Evolutionary conservation across 2,113 vertebrate species (phyloP).

Genomic region (Anguilla rostrata): DNA sequence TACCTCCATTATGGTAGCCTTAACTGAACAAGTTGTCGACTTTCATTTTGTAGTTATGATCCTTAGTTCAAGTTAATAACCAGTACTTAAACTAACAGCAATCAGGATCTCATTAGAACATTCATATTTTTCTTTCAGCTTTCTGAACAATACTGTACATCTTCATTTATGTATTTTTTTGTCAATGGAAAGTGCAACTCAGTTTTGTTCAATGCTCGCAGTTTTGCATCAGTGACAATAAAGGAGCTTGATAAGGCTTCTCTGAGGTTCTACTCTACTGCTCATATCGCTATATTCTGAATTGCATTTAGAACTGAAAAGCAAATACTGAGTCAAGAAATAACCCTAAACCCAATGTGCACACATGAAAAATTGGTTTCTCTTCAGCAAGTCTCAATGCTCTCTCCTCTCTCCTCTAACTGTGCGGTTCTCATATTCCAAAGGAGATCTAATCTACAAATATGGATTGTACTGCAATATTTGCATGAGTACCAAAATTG

Average conservation of each 20-base stretch:
- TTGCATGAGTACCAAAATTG: slow-evolving; percentile 5
- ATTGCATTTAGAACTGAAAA: neutral
- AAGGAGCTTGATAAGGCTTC: too few relatives aligned
- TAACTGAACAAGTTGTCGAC: neutral
- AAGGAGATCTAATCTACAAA: neutral
- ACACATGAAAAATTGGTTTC: slow-evolving; percentile 6
- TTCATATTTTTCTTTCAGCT: too few relatives aligned
- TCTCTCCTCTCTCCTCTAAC: neutral
- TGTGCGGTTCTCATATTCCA: neutral
- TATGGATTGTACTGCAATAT: neutral
- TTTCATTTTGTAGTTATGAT: neutral
- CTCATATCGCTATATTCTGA: neutral
- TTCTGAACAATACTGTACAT: too few relatives aligned
- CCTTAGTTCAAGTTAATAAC: too few relatives aligned
- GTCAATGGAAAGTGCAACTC: too few relatives aligned
- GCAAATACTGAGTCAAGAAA: neutral
- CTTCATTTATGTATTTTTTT: too few relatives aligned
- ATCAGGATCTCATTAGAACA: too few relatives aligned
- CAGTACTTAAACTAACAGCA: too few relatives aligned
- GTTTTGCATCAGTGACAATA: too few relatives aligned
- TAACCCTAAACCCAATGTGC: neutral
- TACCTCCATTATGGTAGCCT: too few relatives aligned
- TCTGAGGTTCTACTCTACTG: too few relatives aligned
- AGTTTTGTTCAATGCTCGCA: too few relatives aligned
- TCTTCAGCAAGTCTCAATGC: neutral